Evolutionary conservation across 2,888 invertebrate species (phyloP).

Genomic region (Cephus nigrinus): DNA sequence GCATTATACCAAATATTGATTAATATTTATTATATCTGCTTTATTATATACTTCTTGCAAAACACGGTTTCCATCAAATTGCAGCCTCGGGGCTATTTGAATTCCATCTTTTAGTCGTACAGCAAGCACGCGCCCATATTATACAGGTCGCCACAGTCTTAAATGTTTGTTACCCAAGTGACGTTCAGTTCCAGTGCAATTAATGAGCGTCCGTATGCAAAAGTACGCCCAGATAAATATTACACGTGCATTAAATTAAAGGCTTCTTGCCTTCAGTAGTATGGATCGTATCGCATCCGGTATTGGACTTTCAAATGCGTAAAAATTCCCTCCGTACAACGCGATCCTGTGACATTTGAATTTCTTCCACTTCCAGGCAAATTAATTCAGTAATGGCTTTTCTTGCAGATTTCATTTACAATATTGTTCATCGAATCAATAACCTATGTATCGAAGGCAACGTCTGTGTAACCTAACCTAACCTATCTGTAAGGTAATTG

Average conservation of each 20-base stretch:
- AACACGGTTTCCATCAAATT: not conserved
- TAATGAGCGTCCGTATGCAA: not conserved
- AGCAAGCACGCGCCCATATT: not conserved
- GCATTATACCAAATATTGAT: not conserved
- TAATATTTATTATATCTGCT: not conserved
- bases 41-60: not conserved
- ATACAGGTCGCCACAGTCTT: not conserved
- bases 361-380: not conserved
- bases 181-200: not conserved
- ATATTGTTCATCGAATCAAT: not conserved
- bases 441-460: not conserved
- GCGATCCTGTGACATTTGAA: not conserved
- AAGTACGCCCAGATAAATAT: not conserved
- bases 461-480: not conserved
- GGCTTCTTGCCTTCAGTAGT: not conserved
- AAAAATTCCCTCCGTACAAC: not conserved
- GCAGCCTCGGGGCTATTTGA: not conserved
- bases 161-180: not conserved
- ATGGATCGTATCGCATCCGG: not conserved
- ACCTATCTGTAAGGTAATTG: not conserved
- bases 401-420: not conserved
- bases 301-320: not conserved
- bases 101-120: not conserved
- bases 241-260: not conserved
- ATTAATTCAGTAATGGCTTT: no score